phyloP scores from a whole-genome alignment of 2,888 invertebrate genomes.

The Venustoraphidia nigricollis region DNA sequence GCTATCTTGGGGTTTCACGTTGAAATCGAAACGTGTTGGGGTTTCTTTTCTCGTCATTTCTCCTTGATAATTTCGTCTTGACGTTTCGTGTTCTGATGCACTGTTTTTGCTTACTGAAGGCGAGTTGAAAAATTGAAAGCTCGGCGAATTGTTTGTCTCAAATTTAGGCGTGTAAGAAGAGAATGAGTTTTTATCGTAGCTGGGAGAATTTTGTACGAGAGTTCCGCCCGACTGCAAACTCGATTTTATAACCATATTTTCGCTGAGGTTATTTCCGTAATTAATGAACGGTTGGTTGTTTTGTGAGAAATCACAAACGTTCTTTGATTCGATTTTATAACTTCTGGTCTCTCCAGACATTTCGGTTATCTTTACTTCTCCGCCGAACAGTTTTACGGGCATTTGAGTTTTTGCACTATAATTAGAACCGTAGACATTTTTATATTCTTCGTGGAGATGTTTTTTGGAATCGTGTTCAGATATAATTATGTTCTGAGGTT shows the following conservation, averaged over 20 bases:
- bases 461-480: not conserved
- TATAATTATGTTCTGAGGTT: not conserved
- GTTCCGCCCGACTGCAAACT: slow-evolving; percentile 73
- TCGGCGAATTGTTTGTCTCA: not conserved
- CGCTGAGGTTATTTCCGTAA: slow-evolving; percentile 23
- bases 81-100: not conserved
- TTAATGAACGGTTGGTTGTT: slow-evolving; percentile 16
- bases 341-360: slow-evolving; percentile 51
- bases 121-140: not conserved
- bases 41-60: not conserved
- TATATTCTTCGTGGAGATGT: slow-evolving; percentile 1
- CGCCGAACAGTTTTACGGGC: slow-evolving; percentile 54
- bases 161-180: slow-evolving; percentile 2
- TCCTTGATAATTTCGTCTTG: not conserved
- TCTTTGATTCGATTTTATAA: slow-evolving; percentile 23
- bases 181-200: slow-evolving; percentile 14
- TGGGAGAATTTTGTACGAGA: slow-evolving; percentile 28
- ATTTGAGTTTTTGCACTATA: slow-evolving; percentile 20
- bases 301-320: slow-evolving; percentile 17
- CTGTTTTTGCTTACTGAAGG: not conserved
- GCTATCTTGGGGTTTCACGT: slow-evolving; percentile 7
- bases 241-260: slow-evolving; percentile 58
- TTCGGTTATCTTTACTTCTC: slow-evolving; percentile 61
- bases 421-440: slow-evolving; percentile 5
- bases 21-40: slow-evolving; percentile 6